These are phyloP conservation scores for Oscheius myriophilus DNA, from an alignment of 2,888 invertebrate species.

Conservation along the genomic window DNA sequence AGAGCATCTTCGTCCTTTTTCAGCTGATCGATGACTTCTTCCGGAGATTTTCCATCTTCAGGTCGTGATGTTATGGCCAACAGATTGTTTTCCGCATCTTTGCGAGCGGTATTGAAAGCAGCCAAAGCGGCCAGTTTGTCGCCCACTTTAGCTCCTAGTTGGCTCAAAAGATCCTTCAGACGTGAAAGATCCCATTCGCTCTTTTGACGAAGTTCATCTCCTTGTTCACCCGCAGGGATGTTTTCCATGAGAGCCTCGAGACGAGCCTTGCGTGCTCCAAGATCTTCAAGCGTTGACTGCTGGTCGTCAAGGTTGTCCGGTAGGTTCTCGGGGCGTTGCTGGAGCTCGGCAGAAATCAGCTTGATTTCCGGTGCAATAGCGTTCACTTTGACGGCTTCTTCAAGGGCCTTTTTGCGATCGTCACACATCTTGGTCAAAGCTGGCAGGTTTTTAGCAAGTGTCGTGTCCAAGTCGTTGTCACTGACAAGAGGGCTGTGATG, in stretches of 20 bases:
- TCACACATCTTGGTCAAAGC: slow-evolving; percentile 20
- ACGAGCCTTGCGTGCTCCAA: slow-evolving; percentile 41
- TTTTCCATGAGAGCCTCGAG: slow-evolving; percentile 44
- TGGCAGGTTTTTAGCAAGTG: slow-evolving; percentile 31
- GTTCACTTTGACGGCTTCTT: slow-evolving; percentile 39
- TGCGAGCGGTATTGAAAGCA: slow-evolving; percentile 50
- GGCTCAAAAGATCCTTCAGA: slow-evolving; percentile 48
- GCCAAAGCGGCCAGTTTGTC: slow-evolving; percentile 55
- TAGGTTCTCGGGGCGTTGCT: slow-evolving; percentile 36
- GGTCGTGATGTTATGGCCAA: slow-evolving; percentile 37
- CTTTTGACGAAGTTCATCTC: slow-evolving; percentile 47
- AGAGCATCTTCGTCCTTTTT: slow-evolving; percentile 36
- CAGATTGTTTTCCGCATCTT: slow-evolving; percentile 48
- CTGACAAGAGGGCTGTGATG: slow-evolving; percentile 22
- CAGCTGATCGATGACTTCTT: slow-evolving; percentile 41
- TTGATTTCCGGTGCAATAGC: slow-evolving; percentile 45
- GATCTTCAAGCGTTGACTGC: slow-evolving; percentile 45
- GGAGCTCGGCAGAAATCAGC: slow-evolving; percentile 40
- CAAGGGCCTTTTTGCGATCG: slow-evolving; percentile 35
- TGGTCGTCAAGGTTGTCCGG: slow-evolving; percentile 45
- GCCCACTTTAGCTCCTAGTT: slow-evolving; percentile 48
- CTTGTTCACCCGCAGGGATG: slow-evolving; percentile 39
- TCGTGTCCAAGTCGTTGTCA: slow-evolving; percentile 23
- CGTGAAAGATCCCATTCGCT: slow-evolving; percentile 51
- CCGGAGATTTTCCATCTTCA: slow-evolving; percentile 29